Conservation (phyloP, 1,140 invertebrate genomes). For the Penaeus japonicus region DNA sequence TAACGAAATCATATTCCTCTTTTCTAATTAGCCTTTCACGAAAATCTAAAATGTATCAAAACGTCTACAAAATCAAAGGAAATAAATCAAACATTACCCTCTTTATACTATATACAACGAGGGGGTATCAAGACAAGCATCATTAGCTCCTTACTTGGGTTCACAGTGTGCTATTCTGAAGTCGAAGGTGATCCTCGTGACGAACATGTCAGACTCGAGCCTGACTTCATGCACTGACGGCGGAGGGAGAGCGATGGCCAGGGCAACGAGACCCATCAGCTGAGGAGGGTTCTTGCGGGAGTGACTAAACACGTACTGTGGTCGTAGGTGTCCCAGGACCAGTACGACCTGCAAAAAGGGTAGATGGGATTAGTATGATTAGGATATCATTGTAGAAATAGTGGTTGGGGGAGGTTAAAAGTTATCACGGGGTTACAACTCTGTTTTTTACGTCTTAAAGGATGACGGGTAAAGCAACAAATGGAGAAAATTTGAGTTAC, state of each 20-base stretch:
- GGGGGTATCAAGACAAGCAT: not conserved
- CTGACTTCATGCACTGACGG: slow-evolving; percentile 96
- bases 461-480: no score
- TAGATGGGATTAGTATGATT: not conserved
- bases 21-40: no score
- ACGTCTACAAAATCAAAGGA: no score
- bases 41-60: no score
- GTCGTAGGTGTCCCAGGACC: slow-evolving; percentile 86
- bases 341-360: slow-evolving; percentile 80
- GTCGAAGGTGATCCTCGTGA: slow-evolving; percentile 93
- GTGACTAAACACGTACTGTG: slow-evolving; percentile 90
- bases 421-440: no score
- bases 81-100: slow-evolving; percentile 15
- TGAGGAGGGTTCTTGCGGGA: slow-evolving; percentile 83
- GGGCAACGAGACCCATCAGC: slow-evolving; percentile 89
- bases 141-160: slow-evolving; percentile 77
- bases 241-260: slow-evolving; percentile 93
- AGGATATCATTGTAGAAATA: not conserved
- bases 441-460: no score
- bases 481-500: no score
- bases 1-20: no score
- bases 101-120: no score
- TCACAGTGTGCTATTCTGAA: slow-evolving; percentile 97
- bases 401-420: no score
- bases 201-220: slow-evolving; percentile 95